Percentiles rank a stretch among this genome's conserved stretches.
phyloP scores from a whole-genome alignment of 2,888 invertebrate genomes.

The Fabriciana adippe region DNA sequence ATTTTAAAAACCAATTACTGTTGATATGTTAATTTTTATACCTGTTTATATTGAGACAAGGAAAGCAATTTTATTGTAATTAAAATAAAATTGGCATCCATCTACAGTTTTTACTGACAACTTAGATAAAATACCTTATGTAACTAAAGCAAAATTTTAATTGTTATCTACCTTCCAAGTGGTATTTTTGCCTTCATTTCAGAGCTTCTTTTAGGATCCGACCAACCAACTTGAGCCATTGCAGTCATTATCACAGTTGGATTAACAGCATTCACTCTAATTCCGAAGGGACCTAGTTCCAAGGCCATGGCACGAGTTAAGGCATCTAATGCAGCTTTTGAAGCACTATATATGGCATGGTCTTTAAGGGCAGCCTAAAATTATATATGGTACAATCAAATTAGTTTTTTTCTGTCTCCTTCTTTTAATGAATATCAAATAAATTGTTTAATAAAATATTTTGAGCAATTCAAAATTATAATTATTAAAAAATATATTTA shows the following conservation, averaged over 20 bases:
- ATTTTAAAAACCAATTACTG: too few relatives aligned
- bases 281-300: slow-evolving; percentile 92
- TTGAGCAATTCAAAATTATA: too few relatives aligned
- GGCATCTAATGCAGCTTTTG: slow-evolving; percentile 95
- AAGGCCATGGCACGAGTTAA: slow-evolving; percentile 92
- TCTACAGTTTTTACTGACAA: too few relatives aligned
- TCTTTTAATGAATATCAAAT: too few relatives aligned
- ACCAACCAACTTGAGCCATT: slow-evolving; percentile 94
- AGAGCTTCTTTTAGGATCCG: slow-evolving; percentile 88
- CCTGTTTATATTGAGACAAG: too few relatives aligned
- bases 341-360: slow-evolving; percentile 91
- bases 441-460: too few relatives aligned
- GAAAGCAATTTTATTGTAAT: too few relatives aligned
- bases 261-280: slow-evolving; percentile 95
- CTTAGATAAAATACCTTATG: too few relatives aligned
- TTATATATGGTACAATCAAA: slow-evolving; percentile 14
- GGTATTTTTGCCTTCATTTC: slow-evolving; percentile 92
- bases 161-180: slow-evolving; percentile 85
- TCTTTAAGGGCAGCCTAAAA: slow-evolving; percentile 86
- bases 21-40: too few relatives aligned
- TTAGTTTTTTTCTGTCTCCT: background rate
- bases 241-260: slow-evolving; percentile 97
- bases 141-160: background rate
- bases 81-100: too few relatives aligned
- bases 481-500: too few relatives aligned